Evolutionary conservation across 2,888 invertebrate genomes (phyloP), one percentile per base, ranked within the genome.

Genomic region (Dyspetes luteomarginatus): DNA sequence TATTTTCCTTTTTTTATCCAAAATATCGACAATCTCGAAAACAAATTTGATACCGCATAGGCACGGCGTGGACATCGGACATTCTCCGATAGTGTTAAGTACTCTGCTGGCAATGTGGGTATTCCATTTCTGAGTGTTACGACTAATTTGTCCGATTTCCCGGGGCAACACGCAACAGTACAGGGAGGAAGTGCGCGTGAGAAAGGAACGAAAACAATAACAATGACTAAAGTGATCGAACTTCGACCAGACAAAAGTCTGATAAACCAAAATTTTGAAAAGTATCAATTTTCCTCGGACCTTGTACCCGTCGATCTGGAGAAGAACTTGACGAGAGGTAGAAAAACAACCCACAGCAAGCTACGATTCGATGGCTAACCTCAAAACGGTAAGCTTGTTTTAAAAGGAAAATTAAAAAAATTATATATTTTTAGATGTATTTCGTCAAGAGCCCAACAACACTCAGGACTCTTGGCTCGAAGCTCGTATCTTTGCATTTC

Each of bases 401-500:
- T 69, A 75, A 55, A 52, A 52, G 5, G 15, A 68, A 19, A 7
- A 58, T 52, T 43, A 45, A 2, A 7, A 4, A n/a, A 19, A 17
- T 68, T 15, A 41, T 50, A 17, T 15, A 24, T 71, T 88, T 87
- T 48, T 69, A 92, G 91, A 88, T 79, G 85, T 91, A 26, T 84
- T 84, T 45, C 87, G 86, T 28, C 82, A 88, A 62, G 90, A 91
- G 73, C 85, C 88, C n/a, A 87, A 76, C 52, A 62, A 82, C 2
- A 85, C 85, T 64, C 91, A 90, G 69, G 89, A 89, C 52, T 92
- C 92, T 2, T 87, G 89, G 83, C 65, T 92, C 5, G 92, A 92
- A 86, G 88, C 89, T 2, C 88, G 87, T 73, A 82, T 91, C 12
- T 92, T 91, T 79, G 91, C 91, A 17, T 91, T 90, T 78, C 91